phyloP scores from a whole-genome alignment of 2,888 invertebrate species.

The Caradrina clavipalpis region DNA sequence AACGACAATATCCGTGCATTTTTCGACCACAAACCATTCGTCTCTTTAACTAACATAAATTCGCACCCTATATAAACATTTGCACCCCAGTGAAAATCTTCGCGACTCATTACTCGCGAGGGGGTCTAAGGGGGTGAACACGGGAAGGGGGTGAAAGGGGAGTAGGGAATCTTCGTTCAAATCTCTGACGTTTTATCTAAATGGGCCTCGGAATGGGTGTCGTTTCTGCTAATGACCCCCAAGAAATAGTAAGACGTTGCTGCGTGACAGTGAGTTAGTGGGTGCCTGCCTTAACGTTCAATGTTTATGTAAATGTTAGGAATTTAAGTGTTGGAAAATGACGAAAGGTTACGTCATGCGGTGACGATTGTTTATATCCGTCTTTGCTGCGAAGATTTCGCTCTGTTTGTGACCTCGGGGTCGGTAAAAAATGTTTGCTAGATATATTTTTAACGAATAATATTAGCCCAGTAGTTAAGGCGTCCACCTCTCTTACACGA shows the following conservation, averaged over 20 bases:
- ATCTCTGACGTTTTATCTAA: slow-evolving; percentile 91
- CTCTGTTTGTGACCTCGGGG: background rate
- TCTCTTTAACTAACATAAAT: slow-evolving; percentile 77
- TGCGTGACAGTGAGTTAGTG: slow-evolving; percentile 79
- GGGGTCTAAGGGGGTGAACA: slow-evolving; percentile 52
- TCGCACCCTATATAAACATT: slow-evolving; percentile 90
- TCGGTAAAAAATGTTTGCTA: too few relatives aligned
- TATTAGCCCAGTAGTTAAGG: too few relatives aligned
- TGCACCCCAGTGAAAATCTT: slow-evolving; percentile 89
- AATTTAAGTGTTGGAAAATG: slow-evolving; percentile 58
- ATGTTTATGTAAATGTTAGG: slow-evolving; percentile 62
- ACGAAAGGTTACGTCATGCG: slow-evolving; percentile 32
- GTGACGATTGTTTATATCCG: background rate
- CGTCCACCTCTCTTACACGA: too few relatives aligned
- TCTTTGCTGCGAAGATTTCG: background rate
- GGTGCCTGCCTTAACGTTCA: slow-evolving; percentile 61
- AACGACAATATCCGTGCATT: slow-evolving; percentile 25
- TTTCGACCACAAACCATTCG: slow-evolving; percentile 66
- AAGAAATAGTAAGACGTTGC: slow-evolving; percentile 87
- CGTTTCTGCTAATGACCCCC: slow-evolving; percentile 89
- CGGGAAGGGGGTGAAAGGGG: slow-evolving; percentile 62
- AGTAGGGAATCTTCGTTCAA: slow-evolving; percentile 86
- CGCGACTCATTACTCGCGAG: slow-evolving; percentile 89
- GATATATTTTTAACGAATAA: too few relatives aligned
- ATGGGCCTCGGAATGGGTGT: slow-evolving; percentile 89